Percentiles rank a stretch among this genome's conserved stretches.
Conservation (phyloP, 2,797 vertebrate genomes). For the Telmatherina bonti region DNA sequence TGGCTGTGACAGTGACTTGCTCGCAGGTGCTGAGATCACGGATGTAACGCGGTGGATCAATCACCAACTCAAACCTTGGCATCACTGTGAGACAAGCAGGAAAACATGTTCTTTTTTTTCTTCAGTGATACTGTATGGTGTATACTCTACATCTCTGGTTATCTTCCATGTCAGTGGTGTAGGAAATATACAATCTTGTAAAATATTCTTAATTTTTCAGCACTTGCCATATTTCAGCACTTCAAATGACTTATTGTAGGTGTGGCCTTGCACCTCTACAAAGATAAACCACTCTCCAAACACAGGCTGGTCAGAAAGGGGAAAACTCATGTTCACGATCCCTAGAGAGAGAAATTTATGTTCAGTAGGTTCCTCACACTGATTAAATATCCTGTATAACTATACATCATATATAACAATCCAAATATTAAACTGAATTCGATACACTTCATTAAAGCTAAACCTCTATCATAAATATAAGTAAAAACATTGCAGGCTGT, state of each 20-base stretch:
- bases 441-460: not conserved
- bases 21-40: conserved; percentile 88
- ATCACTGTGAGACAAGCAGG: conserved; percentile 77
- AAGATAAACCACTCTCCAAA: conserved; percentile 94
- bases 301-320: conserved; percentile 93
- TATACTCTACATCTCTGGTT: not conserved
- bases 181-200: not conserved
- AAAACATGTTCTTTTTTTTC: not conserved
- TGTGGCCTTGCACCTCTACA: conserved; percentile 90
- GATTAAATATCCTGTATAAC: not conserved
- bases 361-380: not conserved
- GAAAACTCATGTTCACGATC: conserved; percentile 91
- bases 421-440: not conserved
- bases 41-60: conserved; percentile 88
- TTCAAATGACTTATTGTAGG: conserved; percentile 93
- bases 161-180: not conserved
- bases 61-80: conserved; percentile 91
- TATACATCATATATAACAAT: not conserved
- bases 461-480: not conserved
- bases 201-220: not conserved
- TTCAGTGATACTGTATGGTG: not conserved
- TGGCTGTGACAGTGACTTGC: conserved; percentile 87
- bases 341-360: conserved; percentile 72
- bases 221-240: conserved; percentile 95
- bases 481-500: conserved; percentile 1